Evolutionary conservation across 2,888 invertebrate genomes (phyloP), one percentile per base, ranked within the genome.

Genomic region (Diadegma fenestrale): DNA sequence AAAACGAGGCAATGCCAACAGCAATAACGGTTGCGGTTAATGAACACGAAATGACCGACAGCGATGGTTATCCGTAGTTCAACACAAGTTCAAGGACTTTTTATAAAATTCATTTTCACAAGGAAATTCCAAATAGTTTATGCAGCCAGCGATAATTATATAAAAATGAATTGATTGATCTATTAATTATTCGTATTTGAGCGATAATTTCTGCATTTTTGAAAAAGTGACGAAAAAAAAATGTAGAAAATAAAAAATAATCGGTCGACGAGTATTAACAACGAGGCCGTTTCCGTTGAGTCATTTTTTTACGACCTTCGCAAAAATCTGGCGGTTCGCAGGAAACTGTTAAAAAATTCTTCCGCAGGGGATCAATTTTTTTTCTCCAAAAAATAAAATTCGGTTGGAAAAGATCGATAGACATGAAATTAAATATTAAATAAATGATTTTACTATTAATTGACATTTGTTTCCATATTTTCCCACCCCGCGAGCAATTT

Each of bases 61-160:
- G 17, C 73, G 17, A 73, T 41, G 41, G 33, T 54, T 37, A 41
- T 54, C 37, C 14, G 19, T 1, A 72, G 77, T n/a, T 48, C 12
- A 41, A 72, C 73, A 43, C 58, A 68, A 63, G 19, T 58, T 43
- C n/a, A 80, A 80, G 54, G 66, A 10, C 33, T 73, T 19, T 17
- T 3, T 45, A 41, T 8, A 7, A 37, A 64, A 19, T 43, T 14
- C 17, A 26, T 41, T 6, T 33, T 19, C 17, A 33, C n/a, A 71
- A 0, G 72, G 14, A 22, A 17, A 66, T 30, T 17, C 68, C 3
- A 68, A 68, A 10, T 66, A 22, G 7, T n/a, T 63, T 8, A 51
- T 37, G 6, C n/a, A 51, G n/a, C n/a, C 4, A 26, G 58, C 6
- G 14, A 5, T 6, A 26, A 26, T 12, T 14, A 14, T 6, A 26